phyloP scores from a whole-genome alignment of 1,140 invertebrate genomes.

The Acromyrmex heyeri region DNA sequence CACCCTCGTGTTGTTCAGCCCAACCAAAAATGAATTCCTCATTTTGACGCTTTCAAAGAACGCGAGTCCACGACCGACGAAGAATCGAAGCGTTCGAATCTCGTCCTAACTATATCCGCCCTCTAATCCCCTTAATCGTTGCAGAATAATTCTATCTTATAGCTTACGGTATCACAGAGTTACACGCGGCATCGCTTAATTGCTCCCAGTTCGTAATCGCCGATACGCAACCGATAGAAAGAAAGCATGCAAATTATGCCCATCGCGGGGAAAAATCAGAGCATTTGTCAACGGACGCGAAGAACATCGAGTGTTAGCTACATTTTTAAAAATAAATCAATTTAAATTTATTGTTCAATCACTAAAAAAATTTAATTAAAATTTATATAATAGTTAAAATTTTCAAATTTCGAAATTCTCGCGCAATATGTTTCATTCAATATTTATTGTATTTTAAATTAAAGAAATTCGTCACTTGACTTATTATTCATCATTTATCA shows the following conservation, averaged over 20 bases:
- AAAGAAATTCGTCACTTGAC: background rate
- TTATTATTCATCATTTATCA: background rate
- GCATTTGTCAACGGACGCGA: slow-evolving; percentile 38
- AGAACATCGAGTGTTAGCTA: slow-evolving; percentile 58
- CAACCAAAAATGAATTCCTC: slow-evolving; percentile 43
- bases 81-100: slow-evolving; percentile 69
- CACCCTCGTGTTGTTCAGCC: background rate
- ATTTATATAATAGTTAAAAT: background rate
- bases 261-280: slow-evolving; percentile 14
- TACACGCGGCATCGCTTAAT: slow-evolving; percentile 83
- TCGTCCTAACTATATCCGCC: slow-evolving; percentile 60
- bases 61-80: slow-evolving; percentile 40
- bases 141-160: slow-evolving; percentile 85
- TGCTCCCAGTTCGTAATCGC: slow-evolving; percentile 77
- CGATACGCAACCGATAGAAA: slow-evolving; percentile 67
- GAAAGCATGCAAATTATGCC: slow-evolving; percentile 54
- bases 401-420: background rate
- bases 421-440: background rate
- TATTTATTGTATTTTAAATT: background rate
- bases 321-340: slow-evolving; percentile 3
- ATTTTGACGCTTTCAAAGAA: slow-evolving; percentile 30
- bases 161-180: slow-evolving; percentile 86
- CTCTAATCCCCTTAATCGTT: slow-evolving; percentile 68
- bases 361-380: background rate
- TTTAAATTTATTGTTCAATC: background rate